phyloP scores from a whole-genome alignment of 2,888 invertebrate species.

The Plebejus melissa region DNA sequence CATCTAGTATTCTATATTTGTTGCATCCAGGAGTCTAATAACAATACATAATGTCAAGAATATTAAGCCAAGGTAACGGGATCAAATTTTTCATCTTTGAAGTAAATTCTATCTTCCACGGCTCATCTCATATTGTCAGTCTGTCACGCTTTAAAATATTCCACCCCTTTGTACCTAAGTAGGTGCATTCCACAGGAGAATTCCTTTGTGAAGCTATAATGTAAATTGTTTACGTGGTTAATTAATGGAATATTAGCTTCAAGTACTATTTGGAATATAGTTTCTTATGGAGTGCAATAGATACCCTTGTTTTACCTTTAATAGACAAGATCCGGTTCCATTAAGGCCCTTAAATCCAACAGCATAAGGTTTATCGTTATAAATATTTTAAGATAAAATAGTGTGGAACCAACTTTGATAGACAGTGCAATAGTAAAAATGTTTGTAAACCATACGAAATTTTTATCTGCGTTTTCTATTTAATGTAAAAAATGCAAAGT shows the following conservation, averaged over 20 bases:
- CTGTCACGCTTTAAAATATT: background rate
- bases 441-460: too few species aligned
- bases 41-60: too few species aligned
- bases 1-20: too few species aligned
- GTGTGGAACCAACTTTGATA: too few species aligned
- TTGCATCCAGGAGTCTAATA: too few species aligned
- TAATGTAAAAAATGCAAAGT: too few species aligned
- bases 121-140: too few species aligned
- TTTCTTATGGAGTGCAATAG: background rate
- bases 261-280: background rate
- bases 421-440: too few species aligned
- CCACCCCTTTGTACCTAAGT: background rate
- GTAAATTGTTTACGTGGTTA: conserved; percentile 6
- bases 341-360: background rate
- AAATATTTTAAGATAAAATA: too few species aligned
- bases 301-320: background rate
- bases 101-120: background rate
- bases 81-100: background rate
- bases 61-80: too few species aligned
- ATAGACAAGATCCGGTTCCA: background rate
- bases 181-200: background rate
- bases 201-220: conserved; percentile 8
- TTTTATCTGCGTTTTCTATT: too few species aligned
- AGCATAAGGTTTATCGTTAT: too few species aligned
- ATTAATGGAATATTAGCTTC: conserved; percentile 12